Evolutionary conservation across 2,797 vertebrate species (phyloP).

Genomic region (Epinephelus awoara): DNA sequence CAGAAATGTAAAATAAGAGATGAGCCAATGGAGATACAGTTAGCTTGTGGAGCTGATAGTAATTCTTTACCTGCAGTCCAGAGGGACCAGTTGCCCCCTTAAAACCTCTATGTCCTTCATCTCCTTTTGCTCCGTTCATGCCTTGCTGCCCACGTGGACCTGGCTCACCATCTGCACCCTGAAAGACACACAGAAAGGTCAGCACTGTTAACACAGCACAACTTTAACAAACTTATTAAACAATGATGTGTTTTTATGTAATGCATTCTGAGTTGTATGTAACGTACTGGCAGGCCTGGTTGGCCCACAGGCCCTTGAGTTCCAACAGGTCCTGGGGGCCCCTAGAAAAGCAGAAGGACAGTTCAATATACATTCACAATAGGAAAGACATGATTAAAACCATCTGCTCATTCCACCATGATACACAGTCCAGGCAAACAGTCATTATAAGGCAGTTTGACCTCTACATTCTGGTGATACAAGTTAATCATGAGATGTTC

Average conservation of each 20-base stretch:
- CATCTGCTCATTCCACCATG: conserved; percentile 36
- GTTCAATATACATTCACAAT: conserved; percentile 23
- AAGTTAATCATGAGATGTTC: conserved; percentile 28
- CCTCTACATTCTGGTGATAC: conserved; percentile 33
- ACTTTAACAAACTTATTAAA: background rate
- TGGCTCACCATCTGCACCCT: conserved; percentile 93
- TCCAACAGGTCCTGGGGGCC: conserved; percentile 90
- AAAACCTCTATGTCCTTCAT: conserved; percentile 91
- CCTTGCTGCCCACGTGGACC: conserved; percentile 93
- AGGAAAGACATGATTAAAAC: conserved; percentile 27
- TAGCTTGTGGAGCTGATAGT: background rate
- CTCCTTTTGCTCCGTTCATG: conserved; percentile 94
- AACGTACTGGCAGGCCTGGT: conserved; percentile 88
- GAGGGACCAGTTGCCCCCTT: conserved; percentile 87
- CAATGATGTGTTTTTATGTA: background rate
- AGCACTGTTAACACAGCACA: conserved; percentile 1
- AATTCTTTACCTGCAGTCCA: conserved; percentile 89
- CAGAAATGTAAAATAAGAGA: conserved; percentile 15
- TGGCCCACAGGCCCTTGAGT: conserved; percentile 91
- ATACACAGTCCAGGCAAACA: conserved; percentile 24
- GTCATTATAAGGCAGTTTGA: conserved; percentile 40
- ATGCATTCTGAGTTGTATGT: background rate
- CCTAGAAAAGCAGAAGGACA: conserved; percentile 80
- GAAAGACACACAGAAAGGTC: conserved; percentile 33
- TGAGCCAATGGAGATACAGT: conserved; percentile 1